Evolutionary conservation across 2,113 vertebrate genomes (phyloP), one percentile per base, ranked within the genome.

Genomic region (Etheostoma cragini): DNA sequence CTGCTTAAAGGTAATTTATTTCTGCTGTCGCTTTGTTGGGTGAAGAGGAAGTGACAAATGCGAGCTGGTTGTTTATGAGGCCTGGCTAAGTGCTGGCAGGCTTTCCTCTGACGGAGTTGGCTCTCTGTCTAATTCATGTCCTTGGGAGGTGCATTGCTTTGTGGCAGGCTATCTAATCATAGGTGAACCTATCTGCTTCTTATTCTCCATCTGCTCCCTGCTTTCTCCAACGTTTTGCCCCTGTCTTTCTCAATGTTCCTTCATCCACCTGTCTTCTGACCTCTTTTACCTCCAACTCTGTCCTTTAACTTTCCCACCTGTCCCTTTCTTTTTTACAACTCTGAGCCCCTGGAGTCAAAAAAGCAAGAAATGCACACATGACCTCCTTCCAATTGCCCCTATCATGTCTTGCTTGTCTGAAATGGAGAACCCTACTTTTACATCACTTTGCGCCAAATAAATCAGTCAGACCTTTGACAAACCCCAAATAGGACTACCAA

Each of bases 21-120:
- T 92, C 81, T 78, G 68, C 88, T 86, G 89, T 93, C 85, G 61
- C 87, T 90, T 91, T 91, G 79, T 88, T 90, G 88, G 89, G 74
- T 81, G 86, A 92, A 91, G 90, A 92, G 92, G 90, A 91, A 93
- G 92, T 91, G 94, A 93, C 94, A 93, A 91, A 94, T 91, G 87
- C 35, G 17, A 84, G 78, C 83, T 72, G 87, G 87, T 90, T 94
- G 89, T 94, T 94, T 93, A 93, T 93, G 92, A 90, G 87, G 78
- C 76, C 67, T 69, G 82, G 88, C 85, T 93, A 91, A 93, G 90
- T 93, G 92, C 85, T 91, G 76, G 73, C 87, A 86, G 82, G 80
- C 82, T 89, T 89, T 90, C 86, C 87, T 88, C 85, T 80, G 78
- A 93, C 86, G 81, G 86, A 86, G 88, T 65, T 76, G 90, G 84